Conservation (phyloP, 92 coral and sea anemone species). For the Parazoanthus atlanticus region DNA sequence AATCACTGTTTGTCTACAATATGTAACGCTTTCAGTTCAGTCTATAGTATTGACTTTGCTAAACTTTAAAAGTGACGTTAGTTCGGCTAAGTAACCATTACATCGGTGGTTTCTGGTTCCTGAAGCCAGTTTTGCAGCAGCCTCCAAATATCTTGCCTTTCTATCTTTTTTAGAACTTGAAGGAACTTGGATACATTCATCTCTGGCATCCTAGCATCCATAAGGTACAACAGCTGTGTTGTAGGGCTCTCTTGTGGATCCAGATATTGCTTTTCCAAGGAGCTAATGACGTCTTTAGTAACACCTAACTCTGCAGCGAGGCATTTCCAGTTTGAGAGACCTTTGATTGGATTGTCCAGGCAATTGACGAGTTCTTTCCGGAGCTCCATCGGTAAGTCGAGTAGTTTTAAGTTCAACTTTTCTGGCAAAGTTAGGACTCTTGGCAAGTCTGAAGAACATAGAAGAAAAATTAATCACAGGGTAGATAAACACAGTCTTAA, state of each 20-base stretch:
- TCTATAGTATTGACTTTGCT: not conserved
- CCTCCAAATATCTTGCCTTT: conserved; percentile 13
- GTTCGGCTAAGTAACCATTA: not conserved
- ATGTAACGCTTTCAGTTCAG: not conserved
- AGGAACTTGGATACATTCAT: conserved; percentile 17
- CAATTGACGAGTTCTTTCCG: not conserved
- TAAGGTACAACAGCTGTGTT: not conserved
- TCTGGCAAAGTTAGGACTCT: conserved; percentile 9
- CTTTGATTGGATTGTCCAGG: not conserved
- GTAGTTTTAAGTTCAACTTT: conserved; percentile 12
- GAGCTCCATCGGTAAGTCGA: conserved; percentile 10
- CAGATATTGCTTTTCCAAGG: too few relatives aligned
- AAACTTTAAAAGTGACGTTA: not conserved
- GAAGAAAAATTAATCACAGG: not conserved
- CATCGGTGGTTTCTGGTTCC: not conserved
- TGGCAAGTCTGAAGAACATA: conserved; percentile 14
- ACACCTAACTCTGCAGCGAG: too few relatives aligned
- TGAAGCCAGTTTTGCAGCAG: conserved; percentile 29
- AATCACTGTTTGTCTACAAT: not conserved
- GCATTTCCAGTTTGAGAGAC: too few relatives aligned
- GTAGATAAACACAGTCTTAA: not conserved
- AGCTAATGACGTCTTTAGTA: too few relatives aligned
- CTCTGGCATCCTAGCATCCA: conserved; percentile 17
- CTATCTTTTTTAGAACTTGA: not conserved
- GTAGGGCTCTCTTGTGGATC: too few relatives aligned